Percentiles rank a stretch among this genome's conserved stretches.
Evolutionary conservation across 2,888 invertebrate genomes (phyloP).

Genomic region (Rhodophaea formosa): DNA sequence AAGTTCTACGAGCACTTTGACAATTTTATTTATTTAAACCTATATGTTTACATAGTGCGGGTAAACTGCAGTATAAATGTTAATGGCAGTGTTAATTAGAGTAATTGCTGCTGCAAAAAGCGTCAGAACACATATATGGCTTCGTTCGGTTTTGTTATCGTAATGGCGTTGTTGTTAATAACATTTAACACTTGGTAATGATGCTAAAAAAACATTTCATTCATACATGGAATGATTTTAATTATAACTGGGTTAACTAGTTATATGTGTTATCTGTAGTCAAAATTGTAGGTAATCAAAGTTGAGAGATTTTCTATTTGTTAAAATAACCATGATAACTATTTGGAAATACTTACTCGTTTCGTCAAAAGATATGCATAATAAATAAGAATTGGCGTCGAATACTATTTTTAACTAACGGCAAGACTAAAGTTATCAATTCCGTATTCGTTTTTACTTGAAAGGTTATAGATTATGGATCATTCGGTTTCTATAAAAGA

Average conservation of each 20-base stretch:
- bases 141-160: slow-evolving; percentile 5
- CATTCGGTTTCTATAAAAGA: too few species aligned
- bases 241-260: background rate
- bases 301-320: too few species aligned
- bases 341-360: too few species aligned
- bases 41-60: background rate
- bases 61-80: slow-evolving; percentile 2
- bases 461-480: too few species aligned
- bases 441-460: too few species aligned
- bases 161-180: background rate
- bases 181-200: slow-evolving; percentile 11
- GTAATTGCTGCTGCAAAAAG: slow-evolving; percentile 7
- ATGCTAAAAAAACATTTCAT: background rate
- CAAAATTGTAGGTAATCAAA: too few species aligned
- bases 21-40: too few species aligned
- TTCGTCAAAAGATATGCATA: background rate
- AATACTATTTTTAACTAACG: too few species aligned
- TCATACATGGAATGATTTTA: slow-evolving; percentile 4
- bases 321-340: too few species aligned
- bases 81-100: slow-evolving; percentile 14
- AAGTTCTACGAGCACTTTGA: too few species aligned
- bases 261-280: background rate
- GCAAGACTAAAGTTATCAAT: too few species aligned
- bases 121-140: background rate
- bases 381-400: too few species aligned